Evolutionary conservation across 1,140 invertebrate genomes (phyloP).

Genomic region (Gryllus bimaculatus): DNA sequence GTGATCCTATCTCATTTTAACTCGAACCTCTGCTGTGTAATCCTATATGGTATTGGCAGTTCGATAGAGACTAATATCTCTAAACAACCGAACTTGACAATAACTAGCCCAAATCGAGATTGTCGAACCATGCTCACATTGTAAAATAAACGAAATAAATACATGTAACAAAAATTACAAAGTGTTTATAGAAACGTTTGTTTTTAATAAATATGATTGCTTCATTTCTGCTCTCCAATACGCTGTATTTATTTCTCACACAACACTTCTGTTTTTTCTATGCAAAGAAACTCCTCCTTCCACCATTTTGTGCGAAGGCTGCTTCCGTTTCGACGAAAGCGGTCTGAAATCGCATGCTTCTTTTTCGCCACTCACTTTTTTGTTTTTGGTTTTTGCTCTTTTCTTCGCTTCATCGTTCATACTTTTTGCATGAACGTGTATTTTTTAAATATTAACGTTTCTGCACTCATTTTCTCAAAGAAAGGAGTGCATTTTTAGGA

Average conservation of each 20-base stretch:
- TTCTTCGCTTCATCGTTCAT: neutral
- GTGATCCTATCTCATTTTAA: neutral
- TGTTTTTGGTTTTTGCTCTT: neutral
- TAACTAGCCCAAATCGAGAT: neutral
- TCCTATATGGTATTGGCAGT: neutral
- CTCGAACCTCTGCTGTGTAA: neutral
- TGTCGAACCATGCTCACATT: neutral
- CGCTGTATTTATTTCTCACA: neutral
- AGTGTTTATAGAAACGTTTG: neutral
- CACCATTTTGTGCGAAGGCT: neutral
- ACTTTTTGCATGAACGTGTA: neutral
- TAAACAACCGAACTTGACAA: neutral
- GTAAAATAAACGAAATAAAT: neutral
- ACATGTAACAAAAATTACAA: neutral
- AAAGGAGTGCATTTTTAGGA: neutral
- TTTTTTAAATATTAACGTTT: neutral
- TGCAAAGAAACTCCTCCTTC: neutral
- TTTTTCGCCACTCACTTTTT: neutral
- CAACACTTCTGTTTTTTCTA: neutral
- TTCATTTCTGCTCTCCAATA: neutral
- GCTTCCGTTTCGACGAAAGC: neutral
- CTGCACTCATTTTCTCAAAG: neutral
- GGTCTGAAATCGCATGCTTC: neutral
- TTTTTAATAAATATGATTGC: constrained; percentile 1
- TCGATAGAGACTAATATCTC: neutral